These are phyloP conservation scores for Philaethria dido DNA, from an alignment of 2,888 invertebrate species.

Conservation along the genomic window DNA sequence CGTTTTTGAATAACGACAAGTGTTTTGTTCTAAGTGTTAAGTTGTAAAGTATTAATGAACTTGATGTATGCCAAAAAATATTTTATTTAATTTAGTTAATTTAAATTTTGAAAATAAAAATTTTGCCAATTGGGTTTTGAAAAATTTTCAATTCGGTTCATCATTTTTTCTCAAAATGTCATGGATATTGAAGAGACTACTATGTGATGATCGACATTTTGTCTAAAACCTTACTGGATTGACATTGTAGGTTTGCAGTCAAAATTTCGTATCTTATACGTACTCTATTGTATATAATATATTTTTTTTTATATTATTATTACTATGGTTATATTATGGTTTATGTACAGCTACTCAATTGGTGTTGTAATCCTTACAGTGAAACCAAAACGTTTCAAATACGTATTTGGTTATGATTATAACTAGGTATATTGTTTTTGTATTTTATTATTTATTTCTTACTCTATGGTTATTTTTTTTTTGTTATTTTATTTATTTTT, in stretches of 20 bases:
- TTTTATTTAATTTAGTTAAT: background rate
- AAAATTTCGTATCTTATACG: slow-evolving; percentile 29
- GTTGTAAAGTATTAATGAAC: too few species aligned
- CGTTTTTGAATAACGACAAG: background rate
- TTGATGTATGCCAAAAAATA: background rate
- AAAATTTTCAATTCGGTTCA: background rate
- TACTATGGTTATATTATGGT: slow-evolving; percentile 13
- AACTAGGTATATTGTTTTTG: slow-evolving; percentile 14
- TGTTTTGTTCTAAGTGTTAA: background rate
- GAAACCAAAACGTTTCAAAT: background rate
- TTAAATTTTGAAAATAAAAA: background rate
- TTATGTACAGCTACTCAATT: slow-evolving; percentile 13
- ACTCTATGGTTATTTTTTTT: slow-evolving; percentile 12
- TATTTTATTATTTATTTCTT: slow-evolving; percentile 17
- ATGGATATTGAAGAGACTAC: slow-evolving; percentile 7
- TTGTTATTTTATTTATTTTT: slow-evolving; percentile 7
- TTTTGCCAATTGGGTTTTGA: background rate
- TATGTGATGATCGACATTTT: slow-evolving; percentile 25
- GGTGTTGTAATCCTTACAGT: slow-evolving; percentile 9
- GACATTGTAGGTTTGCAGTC: slow-evolving; percentile 26
- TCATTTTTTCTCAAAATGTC: slow-evolving; percentile 36
- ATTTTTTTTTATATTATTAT: background rate
- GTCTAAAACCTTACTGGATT: slow-evolving; percentile 28
- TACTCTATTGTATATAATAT: background rate
- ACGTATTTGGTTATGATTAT: background rate